Conservation (phyloP, 2,113 vertebrate species). For the Acanthochromis polyacanthus region DNA sequence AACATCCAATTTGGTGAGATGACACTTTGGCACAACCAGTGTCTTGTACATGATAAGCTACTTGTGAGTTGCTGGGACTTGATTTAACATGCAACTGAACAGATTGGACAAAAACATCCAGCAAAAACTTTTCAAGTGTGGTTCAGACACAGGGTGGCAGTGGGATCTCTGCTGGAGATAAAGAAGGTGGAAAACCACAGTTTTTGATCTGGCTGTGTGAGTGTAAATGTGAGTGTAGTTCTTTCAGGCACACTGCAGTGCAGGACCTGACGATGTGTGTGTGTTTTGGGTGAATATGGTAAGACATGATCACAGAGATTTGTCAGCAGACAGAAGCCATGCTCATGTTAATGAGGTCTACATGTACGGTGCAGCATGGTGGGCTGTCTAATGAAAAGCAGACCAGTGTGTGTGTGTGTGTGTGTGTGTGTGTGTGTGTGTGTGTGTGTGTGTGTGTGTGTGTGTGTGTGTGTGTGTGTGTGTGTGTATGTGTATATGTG, state of each 20-base stretch:
- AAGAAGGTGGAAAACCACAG: too few species aligned
- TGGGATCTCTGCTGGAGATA: too few species aligned
- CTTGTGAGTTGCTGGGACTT: too few species aligned
- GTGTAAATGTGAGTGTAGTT: not conserved
- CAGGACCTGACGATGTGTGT: conserved; percentile 2
- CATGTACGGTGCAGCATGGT: conserved; percentile 68
- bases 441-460: not conserved
- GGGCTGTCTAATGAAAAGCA: conserved; percentile 80
- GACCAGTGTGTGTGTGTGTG: conserved; percentile 40
- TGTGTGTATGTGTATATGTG: not conserved
- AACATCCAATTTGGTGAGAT: too few species aligned
- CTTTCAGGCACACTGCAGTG: not conserved
- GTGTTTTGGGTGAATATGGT: conserved; percentile 35
- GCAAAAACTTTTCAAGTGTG: too few species aligned
- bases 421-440: not conserved
- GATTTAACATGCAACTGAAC: too few species aligned
- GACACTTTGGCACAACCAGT: too few species aligned
- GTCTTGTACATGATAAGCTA: too few species aligned
- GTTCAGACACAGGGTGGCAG: too few species aligned
- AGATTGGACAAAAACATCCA: too few species aligned
- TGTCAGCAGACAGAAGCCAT: conserved; percentile 47
- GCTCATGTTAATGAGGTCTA: conserved; percentile 56
- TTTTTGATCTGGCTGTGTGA: too few species aligned
- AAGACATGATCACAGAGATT: conserved; percentile 36
- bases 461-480: too few species aligned